Evolutionary conservation across 2,797 vertebrate species (phyloP), one percentile per base, ranked within the genome.

Genomic region (Hyperoplus lanceolatus): DNA sequence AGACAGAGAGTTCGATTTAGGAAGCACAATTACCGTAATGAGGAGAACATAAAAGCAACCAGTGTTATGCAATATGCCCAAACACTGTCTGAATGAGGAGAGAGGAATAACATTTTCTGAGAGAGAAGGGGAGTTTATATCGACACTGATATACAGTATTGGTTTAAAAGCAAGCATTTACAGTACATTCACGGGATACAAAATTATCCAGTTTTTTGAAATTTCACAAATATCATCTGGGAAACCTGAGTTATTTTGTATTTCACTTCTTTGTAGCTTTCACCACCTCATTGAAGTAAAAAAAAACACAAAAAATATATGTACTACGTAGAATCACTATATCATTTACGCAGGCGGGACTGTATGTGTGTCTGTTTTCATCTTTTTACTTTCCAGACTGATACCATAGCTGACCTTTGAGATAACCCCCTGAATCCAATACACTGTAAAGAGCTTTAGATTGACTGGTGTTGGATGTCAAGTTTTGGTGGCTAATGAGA

Each of bases 381-480:
- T 21, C 36, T 82, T 78, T 77, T 81, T 51, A 60, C 50, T 77
- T 53, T 76, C 49, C 29, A 76, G 51, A 77, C 54, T 63, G 75
- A 83, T 55, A 69, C 13, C 53, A 45, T 13, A 57, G 18, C 38
- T 80, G 73, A 87, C 79, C 82, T 92, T 89, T 89, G 66, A 84
- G 71, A 86, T 72, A 81, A 79, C 62, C 49, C 55, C 18, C 53
- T 58, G 45, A 51, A 42, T 77, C 86, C 80, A 89, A 82, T 69
- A 71, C 64, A 58, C 41, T 82, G 51, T 76, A 80, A 77, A 88
- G 82, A 71, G 8, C 57, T 82, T 53, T 62, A 57, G 56, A 74
- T 63, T 75, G 39, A 60, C 68, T 71, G 84, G 89, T 91, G 66
- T 90, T 79, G 64, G 58, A 63, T 90, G 60, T 69, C 85, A 61